Percentiles rank a stretch among this genome's conserved stretches.
Conservation (phyloP, 1,140 invertebrate genomes). For the Dreissena rostriformis region DNA sequence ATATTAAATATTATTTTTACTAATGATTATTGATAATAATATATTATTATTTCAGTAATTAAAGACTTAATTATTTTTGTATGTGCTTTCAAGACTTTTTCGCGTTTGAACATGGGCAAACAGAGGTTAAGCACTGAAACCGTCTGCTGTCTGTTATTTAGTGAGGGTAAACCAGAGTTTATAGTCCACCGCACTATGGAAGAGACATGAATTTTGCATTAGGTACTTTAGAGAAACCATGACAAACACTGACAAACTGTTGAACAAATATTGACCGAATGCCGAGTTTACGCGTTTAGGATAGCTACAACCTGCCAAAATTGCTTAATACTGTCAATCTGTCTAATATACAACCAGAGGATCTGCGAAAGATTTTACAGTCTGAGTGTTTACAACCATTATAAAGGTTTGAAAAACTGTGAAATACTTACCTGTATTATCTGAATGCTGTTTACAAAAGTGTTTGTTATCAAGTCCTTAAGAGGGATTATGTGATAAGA, state of each 20-base stretch:
- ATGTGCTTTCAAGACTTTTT: too few relatives aligned
- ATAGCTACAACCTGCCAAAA: background rate
- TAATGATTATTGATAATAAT: too few relatives aligned
- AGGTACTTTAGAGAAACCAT: background rate
- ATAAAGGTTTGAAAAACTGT: background rate
- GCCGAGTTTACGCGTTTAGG: too few relatives aligned
- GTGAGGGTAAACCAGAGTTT: too few relatives aligned
- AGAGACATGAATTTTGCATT: too few relatives aligned
- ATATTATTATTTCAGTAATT: too few relatives aligned
- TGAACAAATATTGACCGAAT: background rate
- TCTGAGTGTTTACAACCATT: background rate
- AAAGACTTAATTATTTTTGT: too few relatives aligned
- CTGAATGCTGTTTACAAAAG: background rate
- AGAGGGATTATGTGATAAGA: background rate
- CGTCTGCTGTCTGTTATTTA: too few relatives aligned
- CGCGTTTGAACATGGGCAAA: too few relatives aligned
- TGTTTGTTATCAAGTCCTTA: background rate
- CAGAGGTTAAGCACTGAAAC: too few relatives aligned
- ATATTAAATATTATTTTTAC: too few relatives aligned
- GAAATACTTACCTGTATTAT: background rate
- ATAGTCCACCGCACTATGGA: too few relatives aligned
- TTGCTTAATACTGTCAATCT: conserved; percentile 6
- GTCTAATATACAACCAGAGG: background rate
- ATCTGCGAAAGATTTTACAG: background rate
- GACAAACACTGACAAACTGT: background rate